Evolutionary conservation across 1,140 invertebrate species (phyloP).

Genomic region (Mylabris phalerata): DNA sequence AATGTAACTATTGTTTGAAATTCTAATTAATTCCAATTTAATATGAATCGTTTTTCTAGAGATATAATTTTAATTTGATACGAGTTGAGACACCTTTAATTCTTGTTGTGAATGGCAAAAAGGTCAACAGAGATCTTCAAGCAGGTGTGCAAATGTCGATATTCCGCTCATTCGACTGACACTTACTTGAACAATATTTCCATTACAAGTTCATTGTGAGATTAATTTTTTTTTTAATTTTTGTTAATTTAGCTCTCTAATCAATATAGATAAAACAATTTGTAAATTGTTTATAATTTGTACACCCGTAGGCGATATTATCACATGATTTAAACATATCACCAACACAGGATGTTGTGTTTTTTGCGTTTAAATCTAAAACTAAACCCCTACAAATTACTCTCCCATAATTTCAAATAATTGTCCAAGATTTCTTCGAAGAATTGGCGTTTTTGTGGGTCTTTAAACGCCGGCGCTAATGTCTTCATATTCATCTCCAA

Average conservation of each 20-base stretch:
- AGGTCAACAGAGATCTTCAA: constrained; percentile 61
- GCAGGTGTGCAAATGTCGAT: constrained; percentile 48
- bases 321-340: constrained; percentile 4
- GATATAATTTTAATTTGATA: constrained; percentile 63
- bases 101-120: constrained; percentile 69
- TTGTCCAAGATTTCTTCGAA: constrained; percentile 82
- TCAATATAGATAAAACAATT: too few relatives aligned
- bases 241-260: too few relatives aligned
- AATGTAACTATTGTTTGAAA: constrained; percentile 46
- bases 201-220: background rate
- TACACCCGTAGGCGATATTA: constrained; percentile 3
- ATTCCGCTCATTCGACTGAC: constrained; percentile 38
- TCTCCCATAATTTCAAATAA: constrained; percentile 80
- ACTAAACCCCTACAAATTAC: constrained; percentile 47
- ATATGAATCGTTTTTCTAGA: constrained; percentile 47
- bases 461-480: constrained; percentile 66
- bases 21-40: background rate
- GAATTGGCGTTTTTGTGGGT: constrained; percentile 64
- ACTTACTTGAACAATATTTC: constrained; percentile 1
- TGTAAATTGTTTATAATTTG: constrained; percentile 5
- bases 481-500: constrained; percentile 72
- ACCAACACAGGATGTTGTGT: constrained; percentile 7
- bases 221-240: too few relatives aligned
- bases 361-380: too few relatives aligned
- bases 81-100: constrained; percentile 68